Conservation (phyloP, 2,888 invertebrate species). For the Drosophila kuntzei region DNA sequence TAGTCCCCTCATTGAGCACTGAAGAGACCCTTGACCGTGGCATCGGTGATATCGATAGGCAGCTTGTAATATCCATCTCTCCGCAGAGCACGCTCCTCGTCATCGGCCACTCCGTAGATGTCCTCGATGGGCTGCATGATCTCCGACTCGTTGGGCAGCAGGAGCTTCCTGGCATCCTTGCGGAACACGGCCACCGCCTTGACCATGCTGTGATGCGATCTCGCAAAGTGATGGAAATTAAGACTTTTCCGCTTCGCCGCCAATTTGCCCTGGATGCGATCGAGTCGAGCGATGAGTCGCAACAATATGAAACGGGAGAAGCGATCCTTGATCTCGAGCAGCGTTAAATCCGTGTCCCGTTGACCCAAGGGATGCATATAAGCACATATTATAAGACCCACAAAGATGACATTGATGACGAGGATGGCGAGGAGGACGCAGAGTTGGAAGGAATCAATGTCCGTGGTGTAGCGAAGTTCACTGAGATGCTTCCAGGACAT, state of each 20-base stretch:
- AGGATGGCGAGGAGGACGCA: constrained; percentile 61
- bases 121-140: constrained; percentile 82
- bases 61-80: constrained; percentile 74
- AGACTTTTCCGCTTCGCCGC: constrained; percentile 54
- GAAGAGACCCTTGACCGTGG: constrained; percentile 71
- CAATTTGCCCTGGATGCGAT: constrained; percentile 77
- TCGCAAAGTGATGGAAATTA: constrained; percentile 62
- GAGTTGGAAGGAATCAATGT: constrained; percentile 65
- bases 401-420: constrained; percentile 63
- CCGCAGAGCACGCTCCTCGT: constrained; percentile 70
- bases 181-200: constrained; percentile 83
- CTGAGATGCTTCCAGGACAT: constrained; percentile 66
- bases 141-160: constrained; percentile 82
- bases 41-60: constrained; percentile 72
- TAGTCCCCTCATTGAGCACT: constrained; percentile 59
- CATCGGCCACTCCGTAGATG: constrained; percentile 78
- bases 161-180: constrained; percentile 82
- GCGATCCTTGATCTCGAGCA: constrained; percentile 83
- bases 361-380: constrained; percentile 59
- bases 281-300: constrained; percentile 81
- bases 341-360: constrained; percentile 58
- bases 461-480: constrained; percentile 36
- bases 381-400: constrained; percentile 56
- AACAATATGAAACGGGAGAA: constrained; percentile 82
- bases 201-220: constrained; percentile 82